A percentile compares a stretch with the other conserved stretches of the same genome.
phyloP scores from a whole-genome alignment of 1,140 invertebrate species.

The Tenebrio molitor region DNA sequence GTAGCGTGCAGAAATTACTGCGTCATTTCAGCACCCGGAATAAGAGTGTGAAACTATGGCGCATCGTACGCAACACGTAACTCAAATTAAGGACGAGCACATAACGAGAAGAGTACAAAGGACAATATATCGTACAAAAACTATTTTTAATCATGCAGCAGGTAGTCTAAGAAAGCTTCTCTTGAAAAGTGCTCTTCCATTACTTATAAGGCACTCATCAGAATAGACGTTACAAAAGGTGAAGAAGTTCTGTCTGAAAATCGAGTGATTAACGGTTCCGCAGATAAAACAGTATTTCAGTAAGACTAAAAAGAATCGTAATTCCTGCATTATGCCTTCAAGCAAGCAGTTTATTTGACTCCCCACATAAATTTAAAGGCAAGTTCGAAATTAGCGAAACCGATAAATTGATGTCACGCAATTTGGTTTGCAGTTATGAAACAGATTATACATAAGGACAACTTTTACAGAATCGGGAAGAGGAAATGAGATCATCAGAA shows the following conservation, averaged over 20 bases:
- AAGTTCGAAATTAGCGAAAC: constrained; percentile 32
- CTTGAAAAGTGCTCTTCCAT: neutral
- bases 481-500: constrained; percentile 9
- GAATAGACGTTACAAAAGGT: constrained; percentile 10
- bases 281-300: constrained; percentile 32
- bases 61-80: constrained; percentile 24
- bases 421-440: neutral
- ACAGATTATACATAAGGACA: constrained; percentile 27
- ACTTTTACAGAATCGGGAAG: constrained; percentile 14
- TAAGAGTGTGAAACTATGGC: constrained; percentile 15
- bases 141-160: constrained; percentile 17
- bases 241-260: constrained; percentile 24
- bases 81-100: constrained; percentile 1
- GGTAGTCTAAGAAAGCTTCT: neutral
- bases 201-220: constrained; percentile 17
- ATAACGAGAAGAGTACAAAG: neutral
- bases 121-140: constrained; percentile 12
- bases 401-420: constrained; percentile 29
- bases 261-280: constrained; percentile 24
- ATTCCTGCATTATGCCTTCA: constrained; percentile 19
- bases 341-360: constrained; percentile 21
- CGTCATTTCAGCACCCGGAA: constrained; percentile 19
- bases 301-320: constrained; percentile 22
- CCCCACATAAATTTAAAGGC: constrained; percentile 1
- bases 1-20: constrained; percentile 26